Conservation (phyloP, 2,797 vertebrate genomes). For the Ceryle rudis region DNA sequence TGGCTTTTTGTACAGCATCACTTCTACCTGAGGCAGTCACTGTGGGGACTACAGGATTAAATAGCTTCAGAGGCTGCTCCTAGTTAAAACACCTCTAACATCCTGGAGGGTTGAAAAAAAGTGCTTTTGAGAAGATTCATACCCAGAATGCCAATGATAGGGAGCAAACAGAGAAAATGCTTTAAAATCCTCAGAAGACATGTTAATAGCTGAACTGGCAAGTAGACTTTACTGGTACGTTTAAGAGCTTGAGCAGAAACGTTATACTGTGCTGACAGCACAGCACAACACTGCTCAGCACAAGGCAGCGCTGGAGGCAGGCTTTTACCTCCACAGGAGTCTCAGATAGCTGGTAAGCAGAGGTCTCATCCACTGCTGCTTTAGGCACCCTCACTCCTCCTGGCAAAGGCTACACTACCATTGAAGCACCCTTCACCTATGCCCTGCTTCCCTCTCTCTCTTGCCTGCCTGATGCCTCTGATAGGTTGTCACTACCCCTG, state of each 20-base stretch:
- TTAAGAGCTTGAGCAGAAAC: background rate
- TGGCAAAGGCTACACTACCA: background rate
- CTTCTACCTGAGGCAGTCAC: background rate
- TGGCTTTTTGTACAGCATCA: background rate
- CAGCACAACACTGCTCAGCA: rapidly evolving
- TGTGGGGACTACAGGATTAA: background rate
- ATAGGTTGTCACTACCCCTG: background rate
- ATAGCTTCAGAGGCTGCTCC: background rate
- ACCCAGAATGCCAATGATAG: background rate
- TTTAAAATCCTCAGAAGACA: background rate
- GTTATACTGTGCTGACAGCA: rapidly evolving
- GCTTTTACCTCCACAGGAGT: rapidly evolving
- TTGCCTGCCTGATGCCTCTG: background rate
- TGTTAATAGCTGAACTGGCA: background rate
- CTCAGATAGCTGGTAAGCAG: background rate
- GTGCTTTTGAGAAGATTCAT: background rate
- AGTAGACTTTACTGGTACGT: background rate
- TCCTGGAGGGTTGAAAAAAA: background rate
- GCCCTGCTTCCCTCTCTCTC: background rate
- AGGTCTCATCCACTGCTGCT: background rate
- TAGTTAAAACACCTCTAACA: background rate
- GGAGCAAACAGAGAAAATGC: background rate
- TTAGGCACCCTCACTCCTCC: rapidly evolving
- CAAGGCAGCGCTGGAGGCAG: background rate
- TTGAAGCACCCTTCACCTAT: background rate